Percentiles rank a stretch among this genome's conserved stretches.
These are phyloP conservation scores for Pachliopta kotzebuea DNA, from an alignment of 2,888 invertebrate species.

Conservation along the genomic window DNA sequence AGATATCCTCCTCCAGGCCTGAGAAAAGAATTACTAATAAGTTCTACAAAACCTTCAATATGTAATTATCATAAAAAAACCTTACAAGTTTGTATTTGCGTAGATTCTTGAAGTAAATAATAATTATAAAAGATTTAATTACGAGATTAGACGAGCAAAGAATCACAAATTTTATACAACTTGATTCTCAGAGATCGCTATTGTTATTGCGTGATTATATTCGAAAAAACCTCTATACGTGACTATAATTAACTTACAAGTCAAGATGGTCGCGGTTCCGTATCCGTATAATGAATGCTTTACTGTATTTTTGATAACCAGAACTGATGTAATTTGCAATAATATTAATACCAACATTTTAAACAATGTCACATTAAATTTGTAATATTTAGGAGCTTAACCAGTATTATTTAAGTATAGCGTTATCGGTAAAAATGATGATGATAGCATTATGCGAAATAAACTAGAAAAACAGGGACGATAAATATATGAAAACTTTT, in stretches of 20 bases:
- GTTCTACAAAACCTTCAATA: too few relatives aligned
- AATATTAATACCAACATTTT: too few relatives aligned
- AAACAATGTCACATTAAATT: too few relatives aligned
- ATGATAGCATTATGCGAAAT: too few relatives aligned
- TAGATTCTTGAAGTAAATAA: neutral
- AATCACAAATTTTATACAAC: conserved; percentile 7
- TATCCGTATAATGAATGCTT: conserved; percentile 16
- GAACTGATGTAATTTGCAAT: conserved; percentile 4
- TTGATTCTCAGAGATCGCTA: neutral
- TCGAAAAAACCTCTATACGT: conserved; percentile 12
- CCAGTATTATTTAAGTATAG: too few relatives aligned
- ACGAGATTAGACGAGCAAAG: conserved; percentile 7
- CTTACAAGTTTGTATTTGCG: too few relatives aligned
- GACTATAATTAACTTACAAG: conserved; percentile 22
- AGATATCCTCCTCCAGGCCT: neutral
- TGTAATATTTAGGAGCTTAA: too few relatives aligned
- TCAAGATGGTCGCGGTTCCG: conserved; percentile 18
- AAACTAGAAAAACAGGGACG: too few relatives aligned
- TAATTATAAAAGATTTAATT: conserved; percentile 18
- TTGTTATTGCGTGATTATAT: conserved; percentile 12
- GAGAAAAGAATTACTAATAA: too few relatives aligned
- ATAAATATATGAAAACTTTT: too few relatives aligned
- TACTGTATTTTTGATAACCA: conserved; percentile 12
- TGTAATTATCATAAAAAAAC: too few relatives aligned
- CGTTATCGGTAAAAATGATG: too few relatives aligned